Evolutionary conservation across 2,797 vertebrate genomes (phyloP).

Genomic region (Apodemus agrarius): DNA sequence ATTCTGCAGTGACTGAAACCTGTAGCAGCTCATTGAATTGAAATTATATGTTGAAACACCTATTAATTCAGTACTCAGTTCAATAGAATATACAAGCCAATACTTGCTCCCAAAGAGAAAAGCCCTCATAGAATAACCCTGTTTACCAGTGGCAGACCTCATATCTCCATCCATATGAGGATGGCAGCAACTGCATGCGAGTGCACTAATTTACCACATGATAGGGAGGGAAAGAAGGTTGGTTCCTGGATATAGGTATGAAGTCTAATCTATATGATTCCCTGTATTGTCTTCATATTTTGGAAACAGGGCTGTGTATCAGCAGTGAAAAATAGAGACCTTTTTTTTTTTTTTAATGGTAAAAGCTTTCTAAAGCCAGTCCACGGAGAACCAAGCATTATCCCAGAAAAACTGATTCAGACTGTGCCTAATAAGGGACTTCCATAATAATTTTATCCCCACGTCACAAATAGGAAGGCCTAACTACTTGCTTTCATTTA

Average conservation of each 20-base stretch:
- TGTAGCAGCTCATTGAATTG: not conserved
- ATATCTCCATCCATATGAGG: not conserved
- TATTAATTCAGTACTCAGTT: not conserved
- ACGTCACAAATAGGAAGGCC: not conserved
- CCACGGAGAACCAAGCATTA: not conserved
- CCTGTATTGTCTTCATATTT: not conserved
- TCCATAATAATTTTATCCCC: conserved; percentile 11
- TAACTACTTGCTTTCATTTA: not conserved
- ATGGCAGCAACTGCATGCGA: not conserved
- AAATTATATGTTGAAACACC: not conserved
- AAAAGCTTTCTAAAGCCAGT: conserved; percentile 42
- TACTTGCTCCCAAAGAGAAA: not conserved
- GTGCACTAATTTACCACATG: not conserved
- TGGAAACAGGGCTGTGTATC: not conserved
- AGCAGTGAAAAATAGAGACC: not conserved
- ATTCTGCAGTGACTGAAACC: not conserved
- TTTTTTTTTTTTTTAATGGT: not conserved
- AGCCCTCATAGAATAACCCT: not conserved
- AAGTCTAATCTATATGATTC: not conserved
- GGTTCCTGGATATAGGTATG: not conserved
- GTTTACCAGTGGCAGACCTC: not conserved
- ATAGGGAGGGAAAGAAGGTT: not conserved
- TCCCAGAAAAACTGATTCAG: conserved; percentile 46
- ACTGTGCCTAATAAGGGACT: not conserved
- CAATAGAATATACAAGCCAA: not conserved